Evolutionary conservation across 2,888 invertebrate genomes (phyloP).

Genomic region (Xestia xanthographa): DNA sequence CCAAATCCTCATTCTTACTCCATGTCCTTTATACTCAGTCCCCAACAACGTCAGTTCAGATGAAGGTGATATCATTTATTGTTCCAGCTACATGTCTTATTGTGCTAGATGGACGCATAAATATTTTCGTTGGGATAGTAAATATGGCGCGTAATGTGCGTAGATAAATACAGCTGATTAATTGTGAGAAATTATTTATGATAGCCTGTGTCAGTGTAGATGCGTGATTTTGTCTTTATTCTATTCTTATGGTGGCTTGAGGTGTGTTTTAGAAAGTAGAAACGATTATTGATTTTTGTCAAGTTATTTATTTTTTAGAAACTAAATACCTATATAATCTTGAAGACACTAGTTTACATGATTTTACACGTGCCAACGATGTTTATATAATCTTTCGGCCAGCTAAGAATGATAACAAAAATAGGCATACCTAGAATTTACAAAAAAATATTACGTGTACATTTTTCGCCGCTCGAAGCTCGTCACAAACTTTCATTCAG

Average conservation of each 20-base stretch:
- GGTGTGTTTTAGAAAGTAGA: neutral
- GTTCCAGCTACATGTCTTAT: conserved; percentile 35
- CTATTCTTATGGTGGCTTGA: conserved; percentile 1
- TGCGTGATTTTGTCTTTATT: conserved; percentile 36
- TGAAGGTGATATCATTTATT: conserved; percentile 64
- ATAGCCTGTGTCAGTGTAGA: neutral
- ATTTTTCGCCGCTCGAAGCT: neutral
- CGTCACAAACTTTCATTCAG: conserved; percentile 4
- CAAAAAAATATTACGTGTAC: conserved; percentile 3
- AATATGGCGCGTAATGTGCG: conserved; percentile 38
- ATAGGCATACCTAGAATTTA: neutral
- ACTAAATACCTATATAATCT: neutral
- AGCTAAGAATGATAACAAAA: neutral
- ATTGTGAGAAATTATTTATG: conserved; percentile 48
- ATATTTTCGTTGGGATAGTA: conserved; percentile 56
- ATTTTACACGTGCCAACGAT: neutral
- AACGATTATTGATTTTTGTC: neutral
- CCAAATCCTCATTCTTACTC: conserved; percentile 3
- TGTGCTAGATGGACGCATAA: conserved; percentile 37
- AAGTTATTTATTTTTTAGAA: neutral
- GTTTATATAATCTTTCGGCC: neutral
- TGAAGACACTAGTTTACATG: neutral
- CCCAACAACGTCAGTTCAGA: conserved; percentile 33
- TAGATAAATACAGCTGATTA: conserved; percentile 43
- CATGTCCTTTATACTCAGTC: conserved; percentile 37